Percentiles rank a stretch among this genome's conserved stretches.
phyloP scores from a whole-genome alignment of 2,888 invertebrate genomes.

The Ochropleura leucogaster region DNA sequence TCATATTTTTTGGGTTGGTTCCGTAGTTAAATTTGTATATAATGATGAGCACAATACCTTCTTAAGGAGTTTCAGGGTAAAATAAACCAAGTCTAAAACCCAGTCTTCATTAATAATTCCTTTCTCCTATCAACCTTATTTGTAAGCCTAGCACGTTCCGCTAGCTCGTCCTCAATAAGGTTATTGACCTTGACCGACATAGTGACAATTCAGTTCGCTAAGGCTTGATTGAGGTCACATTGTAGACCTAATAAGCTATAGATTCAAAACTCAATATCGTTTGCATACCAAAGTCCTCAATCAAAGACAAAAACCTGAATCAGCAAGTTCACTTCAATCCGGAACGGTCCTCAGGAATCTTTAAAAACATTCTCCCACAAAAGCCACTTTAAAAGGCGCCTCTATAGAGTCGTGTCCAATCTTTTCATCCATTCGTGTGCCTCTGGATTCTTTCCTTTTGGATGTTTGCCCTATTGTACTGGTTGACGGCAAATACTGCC shows the following conservation, averaged over 20 bases:
- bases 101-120: slow-evolving; percentile 16
- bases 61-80: not conserved
- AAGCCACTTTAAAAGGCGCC: slow-evolving; percentile 60
- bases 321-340: slow-evolving; percentile 55
- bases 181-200: slow-evolving; percentile 30
- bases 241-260: slow-evolving; percentile 8
- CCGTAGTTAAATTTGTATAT: not conserved
- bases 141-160: slow-evolving; percentile 28
- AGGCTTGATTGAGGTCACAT: slow-evolving; percentile 4
- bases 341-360: slow-evolving; percentile 53
- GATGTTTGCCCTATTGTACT: slow-evolving; percentile 75
- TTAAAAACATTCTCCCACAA: slow-evolving; percentile 59
- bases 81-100: slow-evolving; percentile 10
- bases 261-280: slow-evolving; percentile 9
- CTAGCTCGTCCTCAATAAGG: slow-evolving; percentile 25
- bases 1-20: not conserved
- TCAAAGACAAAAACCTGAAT: slow-evolving; percentile 49
- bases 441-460: slow-evolving; percentile 68
- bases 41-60: not conserved
- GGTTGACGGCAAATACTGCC: slow-evolving; percentile 73
- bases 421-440: slow-evolving; percentile 53
- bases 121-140: slow-evolving; percentile 12
- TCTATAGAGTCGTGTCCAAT: slow-evolving; percentile 64
- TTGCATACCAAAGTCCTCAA: slow-evolving; percentile 40
- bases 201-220: not conserved